phyloP scores from a whole-genome alignment of 2,113 vertebrate genomes.

The Labeo catla region DNA sequence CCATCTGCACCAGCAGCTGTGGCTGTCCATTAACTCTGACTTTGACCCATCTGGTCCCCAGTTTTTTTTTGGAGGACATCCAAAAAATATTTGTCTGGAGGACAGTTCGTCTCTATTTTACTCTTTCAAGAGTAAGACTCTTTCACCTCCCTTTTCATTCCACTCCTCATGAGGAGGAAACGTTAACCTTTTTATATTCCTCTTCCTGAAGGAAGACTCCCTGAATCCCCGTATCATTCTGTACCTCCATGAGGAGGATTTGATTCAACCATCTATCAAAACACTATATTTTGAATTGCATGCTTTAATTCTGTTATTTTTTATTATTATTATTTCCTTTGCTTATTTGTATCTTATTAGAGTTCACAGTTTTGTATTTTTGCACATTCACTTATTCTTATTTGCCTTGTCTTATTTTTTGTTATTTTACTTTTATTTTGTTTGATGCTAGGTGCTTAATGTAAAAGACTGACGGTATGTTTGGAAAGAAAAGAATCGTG shows the following conservation, averaged over 20 bases:
- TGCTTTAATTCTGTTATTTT: conserved; percentile 78
- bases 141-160: conserved; percentile 25
- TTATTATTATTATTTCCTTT: conserved; percentile 71
- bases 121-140: conserved; percentile 64
- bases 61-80: conserved; percentile 26
- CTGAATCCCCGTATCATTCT: conserved; percentile 32
- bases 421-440: conserved; percentile 55
- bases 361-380: conserved; percentile 95
- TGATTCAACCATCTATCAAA: not conserved
- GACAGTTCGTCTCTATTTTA: conserved; percentile 9
- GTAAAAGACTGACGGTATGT: conserved; percentile 21
- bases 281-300: conserved; percentile 83
- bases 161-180: conserved; percentile 41
- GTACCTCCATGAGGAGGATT: conserved; percentile 41
- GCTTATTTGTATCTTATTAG: conserved; percentile 86
- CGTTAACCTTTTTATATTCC: conserved; percentile 29
- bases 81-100: not conserved
- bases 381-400: conserved; percentile 88
- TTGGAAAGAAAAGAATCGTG: not conserved
- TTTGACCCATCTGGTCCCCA: not conserved
- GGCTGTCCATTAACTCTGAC: conserved; percentile 16
- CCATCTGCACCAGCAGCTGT: conserved; percentile 17
- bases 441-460: conserved; percentile 82
- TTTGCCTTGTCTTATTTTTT: conserved; percentile 61
- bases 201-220: conserved; percentile 47